phyloP scores from a whole-genome alignment of 2,113 vertebrate species.

The Pseudonaja textilis region DNA sequence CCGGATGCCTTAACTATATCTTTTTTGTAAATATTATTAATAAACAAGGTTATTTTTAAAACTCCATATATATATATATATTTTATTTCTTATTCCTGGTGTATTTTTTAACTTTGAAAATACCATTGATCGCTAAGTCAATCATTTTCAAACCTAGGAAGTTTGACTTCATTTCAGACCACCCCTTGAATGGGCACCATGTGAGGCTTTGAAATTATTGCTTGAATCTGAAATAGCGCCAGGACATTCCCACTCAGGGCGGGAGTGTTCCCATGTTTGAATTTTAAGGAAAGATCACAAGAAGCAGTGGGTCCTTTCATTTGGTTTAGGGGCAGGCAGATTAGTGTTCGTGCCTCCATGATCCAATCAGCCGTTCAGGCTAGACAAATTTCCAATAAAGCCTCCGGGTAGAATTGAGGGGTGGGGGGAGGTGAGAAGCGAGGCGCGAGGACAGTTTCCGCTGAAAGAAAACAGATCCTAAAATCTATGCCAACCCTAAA shows the following conservation, averaged over 20 bases:
- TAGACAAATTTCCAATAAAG: neutral
- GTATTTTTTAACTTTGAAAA: neutral
- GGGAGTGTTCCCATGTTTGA: neutral
- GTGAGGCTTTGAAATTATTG: neutral
- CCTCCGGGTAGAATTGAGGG: neutral
- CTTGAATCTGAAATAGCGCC: neutral
- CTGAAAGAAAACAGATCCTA: neutral
- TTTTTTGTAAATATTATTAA: neutral
- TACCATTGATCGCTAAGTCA: neutral
- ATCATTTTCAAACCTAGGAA: neutral
- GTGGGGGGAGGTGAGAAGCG: rapidly evolving
- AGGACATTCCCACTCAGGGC: neutral
- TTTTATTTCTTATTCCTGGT: neutral
- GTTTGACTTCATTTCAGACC: neutral
- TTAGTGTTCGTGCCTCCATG: neutral
- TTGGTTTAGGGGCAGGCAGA: neutral
- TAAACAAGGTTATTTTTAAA: neutral
- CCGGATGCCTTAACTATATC: neutral
- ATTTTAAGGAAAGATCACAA: neutral
- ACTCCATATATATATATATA: neutral
- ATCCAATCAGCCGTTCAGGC: neutral
- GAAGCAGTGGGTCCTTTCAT: neutral
- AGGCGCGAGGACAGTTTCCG: neutral
- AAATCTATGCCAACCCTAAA: neutral
- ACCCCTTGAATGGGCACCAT: neutral